Base-by-base conservation (phyloP, 2,888 invertebrate genomes). In the Drosophila mettleri region DNA sequence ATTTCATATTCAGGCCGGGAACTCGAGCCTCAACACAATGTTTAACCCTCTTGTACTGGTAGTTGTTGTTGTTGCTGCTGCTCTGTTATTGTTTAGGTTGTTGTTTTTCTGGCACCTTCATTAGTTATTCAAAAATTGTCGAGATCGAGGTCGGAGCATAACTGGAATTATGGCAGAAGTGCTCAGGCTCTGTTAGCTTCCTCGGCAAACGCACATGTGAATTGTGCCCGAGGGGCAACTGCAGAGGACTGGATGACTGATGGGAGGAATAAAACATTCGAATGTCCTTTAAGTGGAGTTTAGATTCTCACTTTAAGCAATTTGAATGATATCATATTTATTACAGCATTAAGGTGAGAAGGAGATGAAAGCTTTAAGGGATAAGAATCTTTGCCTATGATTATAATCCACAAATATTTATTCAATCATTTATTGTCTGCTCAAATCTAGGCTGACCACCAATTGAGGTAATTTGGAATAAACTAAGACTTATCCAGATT, bases 51-150 rank as follows among this genome's bases (percentile, higher is more conserved):
- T 41, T 52, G 48, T 24, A 59, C 12, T 0, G 20, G 31, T 20
- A 18, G 59, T 51, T 59, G 46, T 52, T 34, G 41, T 36, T 59
- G 46, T 16, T 61, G 24, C 18, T 27, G 43, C 10, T 52, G 43
- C 20, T 38, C 31, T 64, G 60, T 82, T 88, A 70, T 88, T 86
- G 73, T 87, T 85, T 63, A 63, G 66, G 64, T 82, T 86, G 71
- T 71, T 78, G 76, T 85, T 78, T 69, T 74, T 68, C 74, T 83
- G 80, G 74, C 84, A 88, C 87, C 89, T 86, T 84, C 84, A 84
- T 88, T 84, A 88, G 85, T 88, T 88, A 84, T 88, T 88, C 84
- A 89, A 88, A 86, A 84, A 88, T 86, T 65, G 81, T 86, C 57
- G 75, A 81, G 82, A 53, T 57, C 59, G 16, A 52, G 71, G 84